phyloP scores from a whole-genome alignment of 35 echinoderm and acorn worm species.

The Patiria miniata region DNA sequence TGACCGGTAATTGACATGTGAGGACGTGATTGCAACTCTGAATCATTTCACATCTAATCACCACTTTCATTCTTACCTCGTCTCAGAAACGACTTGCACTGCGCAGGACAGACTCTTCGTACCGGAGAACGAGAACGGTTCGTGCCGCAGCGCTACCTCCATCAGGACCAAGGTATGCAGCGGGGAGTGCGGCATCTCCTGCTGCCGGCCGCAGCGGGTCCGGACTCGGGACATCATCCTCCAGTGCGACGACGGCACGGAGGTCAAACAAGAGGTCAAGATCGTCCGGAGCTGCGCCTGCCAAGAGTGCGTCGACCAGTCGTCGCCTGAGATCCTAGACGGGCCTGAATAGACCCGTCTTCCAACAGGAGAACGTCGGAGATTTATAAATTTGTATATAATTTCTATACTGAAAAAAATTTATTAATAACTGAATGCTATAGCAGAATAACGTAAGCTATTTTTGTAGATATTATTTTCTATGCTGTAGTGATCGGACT shows the following conservation, averaged over 20 bases:
- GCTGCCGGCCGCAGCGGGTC: conserved; percentile 70
- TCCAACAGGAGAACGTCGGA: background rate
- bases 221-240: conserved; percentile 61
- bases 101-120: conserved; percentile 33
- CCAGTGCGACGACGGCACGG: conserved; percentile 63
- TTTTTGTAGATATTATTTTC: conserved; percentile 35
- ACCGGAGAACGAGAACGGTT: conserved; percentile 42
- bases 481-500: conserved; percentile 10
- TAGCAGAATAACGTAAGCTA: conserved; percentile 20
- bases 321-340: background rate
- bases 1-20: no score
- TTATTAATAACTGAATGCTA: background rate
- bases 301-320: conserved; percentile 53
- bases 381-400: conserved; percentile 19
- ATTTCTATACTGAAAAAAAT: conserved; percentile 11
- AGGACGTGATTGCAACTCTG: no score
- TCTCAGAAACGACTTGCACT: conserved; percentile 79
- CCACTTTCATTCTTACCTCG: conserved; percentile 12
- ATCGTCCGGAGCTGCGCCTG: conserved; percentile 77
- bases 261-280: conserved; percentile 29
- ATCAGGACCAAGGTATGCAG: conserved; percentile 50
- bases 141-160: conserved; percentile 59
- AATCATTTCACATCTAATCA: no score
- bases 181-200: conserved; percentile 75
- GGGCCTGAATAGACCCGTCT: background rate